Evolutionary conservation across 2,888 invertebrate species (phyloP).

Genomic region (Andrena bucephala): DNA sequence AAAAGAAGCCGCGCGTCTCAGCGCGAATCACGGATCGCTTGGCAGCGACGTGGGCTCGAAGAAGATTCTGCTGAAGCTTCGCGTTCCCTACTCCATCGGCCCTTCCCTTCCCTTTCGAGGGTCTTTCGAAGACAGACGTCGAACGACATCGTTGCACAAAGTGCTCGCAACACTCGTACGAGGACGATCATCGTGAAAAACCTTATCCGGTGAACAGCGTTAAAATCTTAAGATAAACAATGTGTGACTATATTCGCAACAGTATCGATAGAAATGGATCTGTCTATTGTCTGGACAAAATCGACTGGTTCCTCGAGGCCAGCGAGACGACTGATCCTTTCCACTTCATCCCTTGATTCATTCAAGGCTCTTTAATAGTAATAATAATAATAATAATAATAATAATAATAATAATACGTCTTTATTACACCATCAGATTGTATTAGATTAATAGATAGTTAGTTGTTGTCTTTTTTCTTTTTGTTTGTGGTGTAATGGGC

Average conservation of each 20-base stretch:
- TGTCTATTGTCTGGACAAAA: slow-evolving; percentile 13
- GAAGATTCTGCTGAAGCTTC: neutral
- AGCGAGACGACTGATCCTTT: neutral
- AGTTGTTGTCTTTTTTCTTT: neutral
- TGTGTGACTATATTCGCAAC: slow-evolving; percentile 55
- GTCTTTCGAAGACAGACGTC: slow-evolving; percentile 15
- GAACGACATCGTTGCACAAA: slow-evolving; percentile 33
- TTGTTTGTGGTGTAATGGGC: neutral
- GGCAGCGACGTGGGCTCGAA: neutral
- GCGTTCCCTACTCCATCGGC: slow-evolving; percentile 6
- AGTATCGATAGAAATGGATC: slow-evolving; percentile 52
- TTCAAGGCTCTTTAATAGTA: too few species aligned
- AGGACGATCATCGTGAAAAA: slow-evolving; percentile 37
- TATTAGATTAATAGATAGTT: neutral
- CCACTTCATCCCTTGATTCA: too few species aligned
- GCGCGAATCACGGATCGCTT: neutral
- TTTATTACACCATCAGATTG: too few species aligned
- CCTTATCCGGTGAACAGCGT: slow-evolving; percentile 52
- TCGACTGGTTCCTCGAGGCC: neutral
- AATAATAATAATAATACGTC: too few species aligned
- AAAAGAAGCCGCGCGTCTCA: neutral
- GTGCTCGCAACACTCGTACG: slow-evolving; percentile 21
- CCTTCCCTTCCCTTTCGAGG: neutral
- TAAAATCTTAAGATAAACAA: slow-evolving; percentile 61
- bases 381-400: too few species aligned